Conservation (phyloP, 1,140 invertebrate genomes). For the Neomicropteryx cornuta region DNA sequence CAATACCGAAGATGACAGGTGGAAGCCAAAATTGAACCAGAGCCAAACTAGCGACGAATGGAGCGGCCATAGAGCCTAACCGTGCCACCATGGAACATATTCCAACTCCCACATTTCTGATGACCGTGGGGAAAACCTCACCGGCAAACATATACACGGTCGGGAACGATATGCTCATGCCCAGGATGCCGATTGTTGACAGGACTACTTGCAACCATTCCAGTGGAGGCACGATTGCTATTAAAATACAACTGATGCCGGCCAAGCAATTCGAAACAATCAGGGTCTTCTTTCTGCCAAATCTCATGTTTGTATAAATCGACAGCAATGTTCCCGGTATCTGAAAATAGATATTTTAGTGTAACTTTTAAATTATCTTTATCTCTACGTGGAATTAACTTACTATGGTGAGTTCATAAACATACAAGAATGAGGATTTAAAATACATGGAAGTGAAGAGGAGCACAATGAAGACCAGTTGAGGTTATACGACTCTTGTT, state of each 20-base stretch:
- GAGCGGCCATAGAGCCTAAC: slow-evolving; percentile 43
- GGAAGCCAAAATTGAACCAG: slow-evolving; percentile 41
- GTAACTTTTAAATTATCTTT: too few species aligned
- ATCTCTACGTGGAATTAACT: too few species aligned
- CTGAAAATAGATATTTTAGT: too few species aligned
- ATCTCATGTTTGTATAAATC: slow-evolving; percentile 48
- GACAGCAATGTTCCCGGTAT: slow-evolving; percentile 58
- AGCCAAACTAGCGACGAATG: slow-evolving; percentile 36
- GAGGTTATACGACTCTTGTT: too few species aligned
- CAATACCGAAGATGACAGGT: slow-evolving; percentile 53
- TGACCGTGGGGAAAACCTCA: slow-evolving; percentile 47
- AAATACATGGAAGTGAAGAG: too few species aligned
- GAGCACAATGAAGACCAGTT: too few species aligned
- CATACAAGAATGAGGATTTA: too few species aligned
- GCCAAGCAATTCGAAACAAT: slow-evolving; percentile 48
- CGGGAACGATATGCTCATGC: slow-evolving; percentile 42
- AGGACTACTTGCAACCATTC: slow-evolving; percentile 33
- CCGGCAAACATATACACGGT: slow-evolving; percentile 46
- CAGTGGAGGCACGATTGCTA: slow-evolving; percentile 40
- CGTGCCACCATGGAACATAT: slow-evolving; percentile 43
- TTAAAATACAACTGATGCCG: slow-evolving; percentile 49
- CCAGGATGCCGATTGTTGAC: slow-evolving; percentile 49
- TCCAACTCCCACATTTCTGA: slow-evolving; percentile 44
- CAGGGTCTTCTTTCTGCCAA: slow-evolving; percentile 53
- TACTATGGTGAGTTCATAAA: too few species aligned